A percentile compares a stretch with the other conserved stretches of the same genome.
phyloP scores from a whole-genome alignment of 2,113 vertebrate species.

The Sardina pilchardus region DNA sequence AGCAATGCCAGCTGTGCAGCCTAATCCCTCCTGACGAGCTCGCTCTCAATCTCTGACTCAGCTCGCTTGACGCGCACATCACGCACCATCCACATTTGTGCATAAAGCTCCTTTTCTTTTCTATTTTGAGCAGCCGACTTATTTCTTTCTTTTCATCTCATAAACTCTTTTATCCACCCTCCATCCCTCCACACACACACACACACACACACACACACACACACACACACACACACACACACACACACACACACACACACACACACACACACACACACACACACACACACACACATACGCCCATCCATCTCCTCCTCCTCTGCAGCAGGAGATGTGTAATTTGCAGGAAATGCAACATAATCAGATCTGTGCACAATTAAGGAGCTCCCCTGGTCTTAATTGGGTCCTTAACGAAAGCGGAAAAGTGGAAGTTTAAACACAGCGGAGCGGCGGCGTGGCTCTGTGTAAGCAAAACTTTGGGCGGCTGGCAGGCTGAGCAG shows the following conservation, averaged over 20 bases:
- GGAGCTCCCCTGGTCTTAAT: constrained; percentile 43
- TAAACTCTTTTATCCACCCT: neutral
- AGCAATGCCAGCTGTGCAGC: neutral
- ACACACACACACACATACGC: too few relatives aligned
- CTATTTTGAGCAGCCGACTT: neutral
- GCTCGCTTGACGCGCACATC: neutral
- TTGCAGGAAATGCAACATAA: constrained; percentile 41
- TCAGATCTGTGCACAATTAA: constrained; percentile 56
- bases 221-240: too few relatives aligned
- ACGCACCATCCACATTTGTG: neutral
- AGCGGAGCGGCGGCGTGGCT: constrained; percentile 28
- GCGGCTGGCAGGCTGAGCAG: neutral
- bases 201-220: too few relatives aligned
- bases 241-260: too few relatives aligned
- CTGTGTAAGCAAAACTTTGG: constrained; percentile 19
- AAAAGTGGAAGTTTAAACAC: constrained; percentile 54
- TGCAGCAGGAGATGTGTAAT: constrained; percentile 16
- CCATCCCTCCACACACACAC: neutral
- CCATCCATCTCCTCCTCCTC: neutral
- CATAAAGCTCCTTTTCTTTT: neutral
- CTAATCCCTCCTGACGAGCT: neutral
- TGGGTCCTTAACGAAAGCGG: constrained; percentile 46
- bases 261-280: too few relatives aligned
- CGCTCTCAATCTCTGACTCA: neutral
- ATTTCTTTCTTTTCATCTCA: neutral